A percentile compares a stretch with the other conserved stretches of the same genome.
phyloP scores from a whole-genome alignment of 2,797 vertebrate genomes.

The Scolopax rusticola region DNA sequence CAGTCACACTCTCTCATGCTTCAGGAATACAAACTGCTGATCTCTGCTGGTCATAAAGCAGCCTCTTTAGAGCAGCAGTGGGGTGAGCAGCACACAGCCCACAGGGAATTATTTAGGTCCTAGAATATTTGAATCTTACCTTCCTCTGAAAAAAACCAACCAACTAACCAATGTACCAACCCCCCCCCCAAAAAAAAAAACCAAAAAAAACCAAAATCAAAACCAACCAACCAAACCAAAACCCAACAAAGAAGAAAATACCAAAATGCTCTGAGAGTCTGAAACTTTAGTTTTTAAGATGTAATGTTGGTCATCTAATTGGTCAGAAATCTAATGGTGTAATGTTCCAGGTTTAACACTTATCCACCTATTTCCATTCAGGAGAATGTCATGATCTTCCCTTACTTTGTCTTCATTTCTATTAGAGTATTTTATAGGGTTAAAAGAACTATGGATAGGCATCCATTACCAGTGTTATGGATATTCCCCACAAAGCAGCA shows the following conservation, averaged over 20 bases:
- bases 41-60: not conserved
- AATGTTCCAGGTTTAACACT: not conserved
- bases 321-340: not conserved
- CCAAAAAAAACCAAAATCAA: too few species aligned
- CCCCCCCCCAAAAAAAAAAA: too few species aligned
- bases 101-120: not conserved
- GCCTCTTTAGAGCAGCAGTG: not conserved
- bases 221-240: not conserved
- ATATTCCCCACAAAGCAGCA: not conserved
- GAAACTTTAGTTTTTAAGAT: not conserved
- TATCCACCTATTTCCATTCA: not conserved
- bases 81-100: not conserved
- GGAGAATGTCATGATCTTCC: rapidly evolving
- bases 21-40: not conserved
- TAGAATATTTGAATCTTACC: not conserved
- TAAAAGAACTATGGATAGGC: not conserved
- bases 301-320: not conserved
- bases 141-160: not conserved
- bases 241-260: not conserved
- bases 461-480: not conserved
- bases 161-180: too few species aligned
- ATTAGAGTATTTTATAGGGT: not conserved
- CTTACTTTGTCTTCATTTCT: not conserved
- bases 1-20: not conserved
- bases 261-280: not conserved